Conservation (phyloP, 2,888 invertebrate species). For the Chironomus tentans region DNA sequence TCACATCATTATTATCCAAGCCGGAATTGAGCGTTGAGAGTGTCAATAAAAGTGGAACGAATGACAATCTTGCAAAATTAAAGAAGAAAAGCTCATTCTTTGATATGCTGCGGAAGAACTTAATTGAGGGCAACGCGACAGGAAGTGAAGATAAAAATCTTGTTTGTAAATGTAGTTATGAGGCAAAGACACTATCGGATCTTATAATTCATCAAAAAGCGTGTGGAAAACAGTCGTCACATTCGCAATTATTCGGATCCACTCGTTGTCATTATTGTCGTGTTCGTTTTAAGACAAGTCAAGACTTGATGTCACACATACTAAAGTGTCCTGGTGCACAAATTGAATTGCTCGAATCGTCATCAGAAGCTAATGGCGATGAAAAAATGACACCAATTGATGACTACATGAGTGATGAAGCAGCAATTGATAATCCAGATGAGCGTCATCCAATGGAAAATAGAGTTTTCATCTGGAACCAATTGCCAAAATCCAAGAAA, state of each 20-base stretch:
- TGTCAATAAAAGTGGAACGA: neutral
- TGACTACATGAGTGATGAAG: conserved; percentile 39
- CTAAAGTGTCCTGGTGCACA: conserved; percentile 57
- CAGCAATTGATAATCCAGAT: conserved; percentile 34
- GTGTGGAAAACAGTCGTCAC: conserved; percentile 44
- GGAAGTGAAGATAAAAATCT: conserved; percentile 56
- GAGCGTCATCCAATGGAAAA: conserved; percentile 71
- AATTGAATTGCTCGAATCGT: conserved; percentile 39
- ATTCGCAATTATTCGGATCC: conserved; percentile 46
- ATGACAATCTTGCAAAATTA: conserved; percentile 39
- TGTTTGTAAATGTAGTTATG: conserved; percentile 63
- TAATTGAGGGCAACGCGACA: conserved; percentile 55
- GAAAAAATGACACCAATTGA: conserved; percentile 31
- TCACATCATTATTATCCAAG: conserved; percentile 39
- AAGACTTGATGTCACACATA: conserved; percentile 66
- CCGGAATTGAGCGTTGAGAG: conserved; percentile 30
- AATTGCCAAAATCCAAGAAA: conserved; percentile 40
- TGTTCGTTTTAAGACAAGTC: conserved; percentile 76
- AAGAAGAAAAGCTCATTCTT: conserved; percentile 72
- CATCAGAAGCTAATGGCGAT: conserved; percentile 30
- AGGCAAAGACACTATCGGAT: conserved; percentile 73
- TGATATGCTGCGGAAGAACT: conserved; percentile 68
- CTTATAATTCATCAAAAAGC: conserved; percentile 68
- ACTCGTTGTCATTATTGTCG: conserved; percentile 79
- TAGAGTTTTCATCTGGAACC: conserved; percentile 73